phyloP scores from a whole-genome alignment of 2,888 invertebrate genomes.

The Graphium colonna region DNA sequence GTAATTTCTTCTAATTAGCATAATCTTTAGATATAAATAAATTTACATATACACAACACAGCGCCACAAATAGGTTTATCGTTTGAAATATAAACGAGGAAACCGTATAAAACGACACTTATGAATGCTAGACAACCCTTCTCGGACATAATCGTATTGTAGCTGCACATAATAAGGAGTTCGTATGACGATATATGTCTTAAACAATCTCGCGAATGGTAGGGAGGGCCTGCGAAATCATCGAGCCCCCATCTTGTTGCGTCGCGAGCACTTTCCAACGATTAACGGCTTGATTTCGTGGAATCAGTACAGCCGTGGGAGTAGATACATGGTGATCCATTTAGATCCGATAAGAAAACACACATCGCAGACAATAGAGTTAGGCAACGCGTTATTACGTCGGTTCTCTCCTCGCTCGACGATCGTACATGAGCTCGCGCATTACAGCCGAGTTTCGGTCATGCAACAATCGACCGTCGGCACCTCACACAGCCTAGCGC shows the following conservation, averaged over 20 bases:
- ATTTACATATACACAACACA: neutral
- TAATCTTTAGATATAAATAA: neutral
- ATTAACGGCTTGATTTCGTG: slow-evolving; percentile 46
- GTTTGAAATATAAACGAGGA: slow-evolving; percentile 14
- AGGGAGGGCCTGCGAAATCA: slow-evolving; percentile 30
- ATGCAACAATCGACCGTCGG: neutral
- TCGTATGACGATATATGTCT: slow-evolving; percentile 7
- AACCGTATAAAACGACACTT: slow-evolving; percentile 14
- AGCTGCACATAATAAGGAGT: slow-evolving; percentile 2
- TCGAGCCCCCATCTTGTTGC: slow-evolving; percentile 52
- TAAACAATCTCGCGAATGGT: slow-evolving; percentile 32
- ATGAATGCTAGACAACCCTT: slow-evolving; percentile 10
- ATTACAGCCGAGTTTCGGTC: slow-evolving; percentile 1
- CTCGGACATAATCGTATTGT: slow-evolving; percentile 7
- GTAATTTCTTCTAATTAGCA: too few relatives aligned
- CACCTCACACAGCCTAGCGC: slow-evolving; percentile 23
- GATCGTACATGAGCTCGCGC: slow-evolving; percentile 1
- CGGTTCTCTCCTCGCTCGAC: slow-evolving; percentile 53
- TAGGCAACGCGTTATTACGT: slow-evolving; percentile 53
- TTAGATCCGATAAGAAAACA: too few relatives aligned
- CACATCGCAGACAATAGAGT: slow-evolving; percentile 51
- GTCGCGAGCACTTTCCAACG: slow-evolving; percentile 67
- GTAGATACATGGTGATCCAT: slow-evolving; percentile 39
- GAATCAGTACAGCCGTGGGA: slow-evolving; percentile 62
- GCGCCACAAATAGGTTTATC: neutral